Base-by-base conservation (phyloP, 2,888 invertebrate species). In the Hypercompe scribonia region DNA sequence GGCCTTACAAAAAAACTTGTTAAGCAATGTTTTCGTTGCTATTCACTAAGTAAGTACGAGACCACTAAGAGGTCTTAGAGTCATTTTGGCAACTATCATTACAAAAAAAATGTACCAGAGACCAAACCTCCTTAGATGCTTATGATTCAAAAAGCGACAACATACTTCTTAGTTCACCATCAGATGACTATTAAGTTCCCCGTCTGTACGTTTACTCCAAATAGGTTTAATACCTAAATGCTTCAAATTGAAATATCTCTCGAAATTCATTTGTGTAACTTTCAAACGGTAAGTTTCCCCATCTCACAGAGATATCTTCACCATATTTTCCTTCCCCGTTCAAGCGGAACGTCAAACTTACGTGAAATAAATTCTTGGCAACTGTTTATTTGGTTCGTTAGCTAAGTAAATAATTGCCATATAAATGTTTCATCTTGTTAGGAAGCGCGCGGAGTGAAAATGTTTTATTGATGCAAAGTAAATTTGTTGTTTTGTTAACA, bases 401-500 rank as follows among this genome's bases (percentile, higher is more conserved):
- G 13, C 31, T 8, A 39, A 50, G 64, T 72, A 64, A 68, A 72
- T 72, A 68, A 72, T 64, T 46, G 39, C 72, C 64, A 31, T 13
- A 68, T 28, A 54, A 65, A 69, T 58, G 24, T 64, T 63, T 64
- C 54, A 73, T 73, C 68, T 68, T 58, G 33, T 69, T 65, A 69
- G 65, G 69, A 73, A 73, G 28, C 39, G 36, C n/a, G 11, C 28
- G 8, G 77, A n/a, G 83, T 68, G 81, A 81, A 73, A 81, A 76
- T 75, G 77, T 81, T 76, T 66, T 81, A 83, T 78, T 78, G 54
- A 69, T 39, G 39, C 39, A 61, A 58, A 69, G 28, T 69, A 69
- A 61, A 68, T 61, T 68, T 39, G 36, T 42, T 61, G 46, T 67
- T 39, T 68, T 36, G 4, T 36, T 18, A 68, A 68, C 11, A 36